phyloP scores from a whole-genome alignment of 2,888 invertebrate species.

The Latheticus oryzae region DNA sequence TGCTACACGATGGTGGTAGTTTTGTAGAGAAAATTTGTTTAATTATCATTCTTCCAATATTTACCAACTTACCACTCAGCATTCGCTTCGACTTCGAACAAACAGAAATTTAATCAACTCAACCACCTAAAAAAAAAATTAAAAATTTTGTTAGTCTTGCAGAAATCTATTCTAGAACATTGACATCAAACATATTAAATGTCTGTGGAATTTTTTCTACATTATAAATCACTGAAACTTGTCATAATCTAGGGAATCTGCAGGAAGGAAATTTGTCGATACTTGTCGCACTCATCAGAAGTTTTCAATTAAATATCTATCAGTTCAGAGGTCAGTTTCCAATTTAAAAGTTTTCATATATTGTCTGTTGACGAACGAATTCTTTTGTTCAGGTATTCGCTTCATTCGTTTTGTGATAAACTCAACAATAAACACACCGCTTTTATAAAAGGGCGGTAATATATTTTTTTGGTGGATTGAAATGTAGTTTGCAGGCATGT shows the following conservation, averaged over 20 bases:
- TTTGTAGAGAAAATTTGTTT: too few species aligned
- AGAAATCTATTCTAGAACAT: neutral
- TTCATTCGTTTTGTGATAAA: constrained; percentile 3
- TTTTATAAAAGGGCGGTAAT: constrained; percentile 11
- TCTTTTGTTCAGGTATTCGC: constrained; percentile 13
- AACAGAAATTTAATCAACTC: too few species aligned
- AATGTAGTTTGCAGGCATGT: neutral
- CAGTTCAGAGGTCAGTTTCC: constrained; percentile 20
- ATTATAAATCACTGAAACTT: constrained; percentile 2
- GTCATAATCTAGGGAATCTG: constrained; percentile 8
- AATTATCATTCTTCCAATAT: too few species aligned
- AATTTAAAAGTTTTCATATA: constrained; percentile 25
- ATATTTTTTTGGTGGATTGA: constrained; percentile 1
- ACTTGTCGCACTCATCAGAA: neutral
- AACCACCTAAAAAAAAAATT: too few species aligned
- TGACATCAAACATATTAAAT: constrained; percentile 3
- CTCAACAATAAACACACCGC: neutral
- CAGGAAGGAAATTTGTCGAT: constrained; percentile 17
- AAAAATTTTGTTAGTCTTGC: neutral
- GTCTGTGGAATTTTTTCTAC: neutral
- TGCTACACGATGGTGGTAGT: too few species aligned
- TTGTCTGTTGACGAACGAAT: constrained; percentile 11
- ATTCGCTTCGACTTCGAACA: too few species aligned
- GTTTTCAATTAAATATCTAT: constrained; percentile 27
- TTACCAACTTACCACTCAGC: too few species aligned